Conservation (phyloP, 1,140 invertebrate species). For the Amphibalanus amphitrite region DNA sequence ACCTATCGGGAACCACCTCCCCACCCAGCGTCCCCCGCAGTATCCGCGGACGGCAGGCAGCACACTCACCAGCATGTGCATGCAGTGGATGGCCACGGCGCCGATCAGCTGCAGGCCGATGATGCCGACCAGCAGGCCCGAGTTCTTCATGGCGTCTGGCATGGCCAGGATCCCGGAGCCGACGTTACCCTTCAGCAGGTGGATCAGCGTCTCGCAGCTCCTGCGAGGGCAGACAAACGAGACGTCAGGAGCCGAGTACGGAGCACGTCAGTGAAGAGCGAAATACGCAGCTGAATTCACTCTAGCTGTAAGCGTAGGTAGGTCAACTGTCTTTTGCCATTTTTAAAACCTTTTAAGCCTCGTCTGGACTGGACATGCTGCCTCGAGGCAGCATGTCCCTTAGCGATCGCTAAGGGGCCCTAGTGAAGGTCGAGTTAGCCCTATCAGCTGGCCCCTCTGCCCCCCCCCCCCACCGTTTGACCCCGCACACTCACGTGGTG, state of each 20-base stretch:
- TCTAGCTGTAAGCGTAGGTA: neutral
- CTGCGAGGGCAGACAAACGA: conserved; percentile 18
- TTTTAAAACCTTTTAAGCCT: neutral
- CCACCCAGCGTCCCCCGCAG: too few species aligned
- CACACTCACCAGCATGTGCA: conserved; percentile 55
- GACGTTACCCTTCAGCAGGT: conserved; percentile 63
- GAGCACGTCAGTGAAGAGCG: too few species aligned
- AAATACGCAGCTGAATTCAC: neutral
- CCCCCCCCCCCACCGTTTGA: too few species aligned
- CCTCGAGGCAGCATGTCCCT: too few species aligned
- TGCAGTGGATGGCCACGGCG: conserved; percentile 63
- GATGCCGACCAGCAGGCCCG: conserved; percentile 51
- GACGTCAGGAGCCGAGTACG: neutral
- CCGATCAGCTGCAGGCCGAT: conserved; percentile 56
- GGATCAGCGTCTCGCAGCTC: conserved; percentile 61
- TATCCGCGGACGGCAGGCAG: too few species aligned
- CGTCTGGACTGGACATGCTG: neutral
- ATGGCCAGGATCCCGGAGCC: conserved; percentile 69
- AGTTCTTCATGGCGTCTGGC: conserved; percentile 65
- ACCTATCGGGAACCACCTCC: too few species aligned
- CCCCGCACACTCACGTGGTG: neutral
- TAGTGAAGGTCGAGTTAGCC: neutral
- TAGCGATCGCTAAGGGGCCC: too few species aligned
- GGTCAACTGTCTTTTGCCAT: too few species aligned
- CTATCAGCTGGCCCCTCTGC: too few species aligned